Evolutionary conservation across 2,113 vertebrate genomes (phyloP), one percentile per base, ranked within the genome.

Genomic region (Chaetodon trifascialis): DNA sequence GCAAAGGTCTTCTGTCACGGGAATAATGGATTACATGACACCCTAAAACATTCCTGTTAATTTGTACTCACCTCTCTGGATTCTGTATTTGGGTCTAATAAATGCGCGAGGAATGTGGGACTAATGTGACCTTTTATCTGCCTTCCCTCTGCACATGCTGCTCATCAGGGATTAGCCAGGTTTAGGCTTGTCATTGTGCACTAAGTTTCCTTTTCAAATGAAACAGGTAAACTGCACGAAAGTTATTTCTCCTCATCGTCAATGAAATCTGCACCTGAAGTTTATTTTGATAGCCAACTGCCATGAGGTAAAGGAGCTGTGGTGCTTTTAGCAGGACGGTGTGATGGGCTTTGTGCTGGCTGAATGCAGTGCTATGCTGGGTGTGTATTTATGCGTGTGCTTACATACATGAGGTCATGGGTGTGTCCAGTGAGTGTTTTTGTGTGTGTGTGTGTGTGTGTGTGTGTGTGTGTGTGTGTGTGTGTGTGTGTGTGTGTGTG

Each of bases 401-500:
- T 47, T 63, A 56, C 34, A 87, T 73, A 62, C 68, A 87, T 90
- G 83, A 91, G 80, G 71, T 88, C 80, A 86, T 89, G 90, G 85
- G 91, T 87, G 88, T 94, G 88, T 82, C 78, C n/a, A 21, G 54
- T 71, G 52, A 76, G 70, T 23, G 54, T 69, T 63, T 72, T 66
- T 63, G 68, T 62, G 72, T 44, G 6, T 44, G 91, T 87, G 88
- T 94, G 88, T 81, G 65, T 64, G 79, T 44, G 42, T 44, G 42
- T 44, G 6, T 11, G 42, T 44, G 42, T 44, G 42, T 44, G 59
- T 66, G 64, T 64, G 65, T 47, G 65, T 58, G 54, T 71, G 52
- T 74, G 70, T 23, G 54, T 69, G 63, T 72, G 69, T 63, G 68
- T 62, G 72, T 44, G 6, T 44, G 91, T 87, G 88, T 94, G 88